Conservation (phyloP, 2,113 vertebrate genomes). For the Bufo bufo region DNA sequence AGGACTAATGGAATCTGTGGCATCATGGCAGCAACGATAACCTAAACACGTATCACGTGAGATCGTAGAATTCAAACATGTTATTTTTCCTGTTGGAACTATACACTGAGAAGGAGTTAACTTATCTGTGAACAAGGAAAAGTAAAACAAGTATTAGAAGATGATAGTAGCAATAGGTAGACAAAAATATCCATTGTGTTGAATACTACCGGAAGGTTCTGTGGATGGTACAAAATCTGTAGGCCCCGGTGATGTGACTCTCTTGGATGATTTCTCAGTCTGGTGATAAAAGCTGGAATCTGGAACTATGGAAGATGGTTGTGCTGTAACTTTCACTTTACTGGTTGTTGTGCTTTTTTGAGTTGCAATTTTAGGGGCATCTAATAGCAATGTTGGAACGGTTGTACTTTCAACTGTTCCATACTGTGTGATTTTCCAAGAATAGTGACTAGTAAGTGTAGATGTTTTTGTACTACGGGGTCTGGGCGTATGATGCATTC, state of each 20-base stretch:
- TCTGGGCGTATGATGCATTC: not conserved
- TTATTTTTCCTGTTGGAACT: not conserved
- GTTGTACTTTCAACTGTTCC: not conserved
- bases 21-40: constrained; percentile 28
- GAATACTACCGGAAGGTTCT: not conserved
- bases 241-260: not conserved
- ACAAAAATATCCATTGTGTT: not conserved
- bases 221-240: not conserved
- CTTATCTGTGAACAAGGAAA: not conserved
- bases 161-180: not conserved
- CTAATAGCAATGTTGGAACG: too few species aligned
- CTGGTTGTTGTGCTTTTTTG: not conserved
- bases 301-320: not conserved
- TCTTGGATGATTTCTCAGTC: not conserved
- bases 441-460: not conserved
- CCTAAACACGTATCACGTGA: not conserved
- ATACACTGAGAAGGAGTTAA: not conserved
- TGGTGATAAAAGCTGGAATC: not conserved
- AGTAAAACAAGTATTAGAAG: not conserved
- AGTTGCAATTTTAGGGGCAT: not conserved
- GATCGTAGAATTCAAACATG: not conserved
- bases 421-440: not conserved
- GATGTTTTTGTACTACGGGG: not conserved
- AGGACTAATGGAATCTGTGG: not conserved
- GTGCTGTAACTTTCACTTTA: not conserved